Percentiles rank a stretch among this genome's conserved stretches.
Evolutionary conservation across 2,797 vertebrate genomes (phyloP).

Genomic region (Centroberyx gerrardi): DNA sequence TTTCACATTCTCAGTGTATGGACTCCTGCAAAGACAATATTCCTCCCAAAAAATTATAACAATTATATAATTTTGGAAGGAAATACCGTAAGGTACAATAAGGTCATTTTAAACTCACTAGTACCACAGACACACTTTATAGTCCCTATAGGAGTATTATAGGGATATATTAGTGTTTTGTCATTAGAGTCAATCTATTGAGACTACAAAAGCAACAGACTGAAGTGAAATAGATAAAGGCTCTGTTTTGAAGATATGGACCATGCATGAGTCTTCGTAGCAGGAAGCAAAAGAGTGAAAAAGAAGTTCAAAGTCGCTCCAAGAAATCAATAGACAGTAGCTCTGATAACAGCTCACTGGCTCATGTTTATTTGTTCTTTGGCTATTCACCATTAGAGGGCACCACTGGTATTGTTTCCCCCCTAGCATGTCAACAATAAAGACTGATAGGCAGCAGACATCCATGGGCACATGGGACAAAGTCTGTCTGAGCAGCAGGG

Average conservation of each 20-base stretch:
- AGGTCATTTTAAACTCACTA: background rate
- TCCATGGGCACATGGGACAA: slow-evolving; percentile 32
- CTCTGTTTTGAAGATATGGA: slow-evolving; percentile 46
- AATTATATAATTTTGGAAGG: background rate
- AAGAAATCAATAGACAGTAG: slow-evolving; percentile 78
- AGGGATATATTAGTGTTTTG: background rate
- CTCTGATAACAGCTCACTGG: slow-evolving; percentile 64
- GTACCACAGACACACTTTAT: background rate
- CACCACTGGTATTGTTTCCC: slow-evolving; percentile 52
- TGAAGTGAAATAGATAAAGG: slow-evolving; percentile 28
- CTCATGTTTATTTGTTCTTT: slow-evolving; percentile 48
- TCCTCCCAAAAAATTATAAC: background rate
- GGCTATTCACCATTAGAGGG: slow-evolving; percentile 63
- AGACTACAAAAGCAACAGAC: slow-evolving; percentile 39
- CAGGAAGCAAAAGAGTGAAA: slow-evolving; percentile 61
- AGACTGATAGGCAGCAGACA: slow-evolving; percentile 29
- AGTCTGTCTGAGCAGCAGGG: slow-evolving; percentile 24
- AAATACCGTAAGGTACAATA: no score
- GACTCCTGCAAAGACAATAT: background rate
- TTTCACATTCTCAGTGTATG: no score
- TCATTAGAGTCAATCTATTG: slow-evolving; percentile 24
- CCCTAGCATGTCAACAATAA: slow-evolving; percentile 34
- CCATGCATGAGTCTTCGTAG: slow-evolving; percentile 38
- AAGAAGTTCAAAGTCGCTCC: slow-evolving; percentile 69
- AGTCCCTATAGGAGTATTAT: background rate